phyloP scores from a whole-genome alignment of 2,113 vertebrate genomes.

The Amblyopsis rosae region DNA sequence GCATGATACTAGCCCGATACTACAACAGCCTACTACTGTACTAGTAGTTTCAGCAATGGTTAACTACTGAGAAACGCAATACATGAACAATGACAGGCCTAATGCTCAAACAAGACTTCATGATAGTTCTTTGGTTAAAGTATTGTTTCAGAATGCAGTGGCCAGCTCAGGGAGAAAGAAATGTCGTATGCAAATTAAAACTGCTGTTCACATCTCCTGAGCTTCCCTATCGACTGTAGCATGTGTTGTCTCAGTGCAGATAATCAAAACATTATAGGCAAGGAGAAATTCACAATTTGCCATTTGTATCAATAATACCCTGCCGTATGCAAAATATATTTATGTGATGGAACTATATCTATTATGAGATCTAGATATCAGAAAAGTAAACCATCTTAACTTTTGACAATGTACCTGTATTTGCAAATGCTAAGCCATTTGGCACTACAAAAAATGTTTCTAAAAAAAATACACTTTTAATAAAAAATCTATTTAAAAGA shows the following conservation, averaged over 20 bases:
- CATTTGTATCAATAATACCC: neutral
- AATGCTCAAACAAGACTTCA: neutral
- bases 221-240: neutral
- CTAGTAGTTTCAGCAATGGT: too few species aligned
- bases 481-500: neutral
- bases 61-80: too few species aligned
- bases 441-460: too few species aligned
- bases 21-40: too few species aligned
- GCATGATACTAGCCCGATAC: neutral
- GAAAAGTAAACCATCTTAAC: too few species aligned
- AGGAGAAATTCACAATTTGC: neutral
- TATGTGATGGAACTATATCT: too few species aligned
- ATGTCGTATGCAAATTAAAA: slow-evolving; percentile 22
- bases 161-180: neutral
- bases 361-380: too few species aligned
- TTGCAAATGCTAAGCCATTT: too few species aligned
- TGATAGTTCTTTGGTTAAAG: neutral
- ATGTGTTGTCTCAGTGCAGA: neutral
- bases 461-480: too few species aligned
- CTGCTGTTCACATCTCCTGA: neutral
- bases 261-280: neutral
- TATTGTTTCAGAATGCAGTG: slow-evolving; percentile 3
- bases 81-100: too few species aligned
- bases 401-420: too few species aligned
- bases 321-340: too few species aligned